A percentile compares a stretch with the other conserved stretches of the same genome.
These are phyloP conservation scores for Chelonoidis abingdonii DNA, from an alignment of 2,113 vertebrate genomes.

Conservation along the genomic window DNA sequence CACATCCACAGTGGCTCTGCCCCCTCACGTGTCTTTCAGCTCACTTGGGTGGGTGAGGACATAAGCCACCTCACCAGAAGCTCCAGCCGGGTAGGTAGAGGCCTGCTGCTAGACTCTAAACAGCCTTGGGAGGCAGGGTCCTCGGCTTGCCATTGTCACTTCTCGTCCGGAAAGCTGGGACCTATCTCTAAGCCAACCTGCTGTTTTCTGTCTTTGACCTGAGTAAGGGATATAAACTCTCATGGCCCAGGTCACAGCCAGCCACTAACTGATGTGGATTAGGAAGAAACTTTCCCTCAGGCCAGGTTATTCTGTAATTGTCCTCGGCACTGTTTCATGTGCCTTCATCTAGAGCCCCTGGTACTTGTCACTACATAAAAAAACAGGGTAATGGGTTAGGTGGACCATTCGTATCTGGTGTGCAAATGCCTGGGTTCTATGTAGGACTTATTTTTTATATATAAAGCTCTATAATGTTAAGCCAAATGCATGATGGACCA, in stretches of 20 bases:
- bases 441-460: neutral
- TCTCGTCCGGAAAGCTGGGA: neutral
- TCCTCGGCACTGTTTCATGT: neutral
- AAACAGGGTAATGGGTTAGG: neutral
- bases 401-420: neutral
- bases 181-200: neutral
- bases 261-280: neutral
- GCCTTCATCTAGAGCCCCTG: neutral
- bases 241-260: neutral
- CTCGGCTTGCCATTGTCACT: neutral
- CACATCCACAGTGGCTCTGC: neutral
- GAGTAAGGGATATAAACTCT: neutral
- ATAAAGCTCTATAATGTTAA: neutral
- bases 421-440: neutral
- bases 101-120: neutral
- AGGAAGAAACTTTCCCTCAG: neutral
- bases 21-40: neutral
- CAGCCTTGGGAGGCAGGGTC: neutral
- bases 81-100: neutral
- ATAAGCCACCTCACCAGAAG: neutral
- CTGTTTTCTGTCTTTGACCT: neutral
- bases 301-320: neutral
- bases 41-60: neutral
- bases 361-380: neutral
- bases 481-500: neutral